Evolutionary conservation across 2,113 vertebrate species (phyloP).

Genomic region (Toxostoma redivivum): DNA sequence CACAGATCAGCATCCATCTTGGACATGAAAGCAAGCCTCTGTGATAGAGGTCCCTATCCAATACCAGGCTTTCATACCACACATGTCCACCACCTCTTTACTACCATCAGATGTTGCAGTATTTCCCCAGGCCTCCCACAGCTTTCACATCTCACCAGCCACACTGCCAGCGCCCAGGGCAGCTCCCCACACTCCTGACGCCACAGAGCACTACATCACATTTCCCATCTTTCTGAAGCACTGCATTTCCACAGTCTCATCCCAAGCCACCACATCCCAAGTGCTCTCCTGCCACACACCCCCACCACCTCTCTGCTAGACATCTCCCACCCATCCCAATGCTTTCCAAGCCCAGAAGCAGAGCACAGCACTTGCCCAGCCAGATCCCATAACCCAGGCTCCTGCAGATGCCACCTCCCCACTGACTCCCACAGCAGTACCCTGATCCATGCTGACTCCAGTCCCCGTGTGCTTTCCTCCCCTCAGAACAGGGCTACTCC

Average conservation of each 20-base stretch:
- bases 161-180: fast-evolving
- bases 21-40: neutral
- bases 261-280: neutral
- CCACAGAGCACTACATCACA: neutral
- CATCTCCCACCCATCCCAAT: neutral
- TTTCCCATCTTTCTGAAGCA: neutral
- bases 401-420: neutral
- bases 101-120: neutral
- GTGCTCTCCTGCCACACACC: neutral
- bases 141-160: neutral
- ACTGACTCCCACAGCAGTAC: neutral
- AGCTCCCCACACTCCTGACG: fast-evolving
- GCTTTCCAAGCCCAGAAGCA: neutral
- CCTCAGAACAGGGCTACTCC: neutral
- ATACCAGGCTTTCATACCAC: neutral
- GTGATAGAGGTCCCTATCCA: neutral
- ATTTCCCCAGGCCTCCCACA: neutral
- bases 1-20: neutral
- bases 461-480: fast-evolving
- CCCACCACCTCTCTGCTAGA: neutral
- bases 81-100: neutral
- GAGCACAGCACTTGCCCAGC: neutral
- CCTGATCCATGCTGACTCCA: fast-evolving
- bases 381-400: neutral
- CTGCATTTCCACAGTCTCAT: neutral